Conservation (phyloP, 2,113 vertebrate genomes). For the Mixornis gularis region DNA sequence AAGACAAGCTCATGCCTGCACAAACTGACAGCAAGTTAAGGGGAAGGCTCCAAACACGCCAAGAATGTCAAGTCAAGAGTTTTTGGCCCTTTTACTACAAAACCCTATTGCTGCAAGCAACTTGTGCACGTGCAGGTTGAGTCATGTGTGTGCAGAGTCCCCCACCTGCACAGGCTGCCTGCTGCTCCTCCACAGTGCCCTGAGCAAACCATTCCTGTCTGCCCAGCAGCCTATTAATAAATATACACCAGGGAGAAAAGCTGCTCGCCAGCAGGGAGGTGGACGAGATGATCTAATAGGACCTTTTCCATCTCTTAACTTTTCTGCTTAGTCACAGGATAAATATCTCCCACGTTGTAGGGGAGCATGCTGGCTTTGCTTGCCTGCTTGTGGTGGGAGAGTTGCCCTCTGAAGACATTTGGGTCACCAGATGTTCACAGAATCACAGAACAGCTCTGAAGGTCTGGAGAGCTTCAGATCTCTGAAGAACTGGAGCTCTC, state of each 20-base stretch:
- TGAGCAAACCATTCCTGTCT: not conserved
- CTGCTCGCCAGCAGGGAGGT: not conserved
- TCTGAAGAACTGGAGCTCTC: not conserved
- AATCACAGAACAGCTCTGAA: not conserved
- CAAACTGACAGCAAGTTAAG: not conserved
- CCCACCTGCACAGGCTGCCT: not conserved
- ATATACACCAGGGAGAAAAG: not conserved
- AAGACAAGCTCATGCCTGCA: not conserved
- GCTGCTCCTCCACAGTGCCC: not conserved
- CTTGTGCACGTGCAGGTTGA: not conserved
- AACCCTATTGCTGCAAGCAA: not conserved
- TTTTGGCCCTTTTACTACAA: not conserved
- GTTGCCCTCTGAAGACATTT: not conserved
- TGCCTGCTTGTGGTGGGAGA: not conserved
- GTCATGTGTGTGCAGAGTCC: accelerated
- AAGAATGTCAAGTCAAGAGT: not conserved
- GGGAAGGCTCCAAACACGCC: not conserved
- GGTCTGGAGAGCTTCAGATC: not conserved
- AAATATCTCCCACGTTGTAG: not conserved
- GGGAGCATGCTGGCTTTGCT: not conserved
- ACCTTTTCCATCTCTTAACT: slow-evolving; percentile 47
- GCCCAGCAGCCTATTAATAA: not conserved
- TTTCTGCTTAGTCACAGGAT: slow-evolving; percentile 53
- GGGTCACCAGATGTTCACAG: not conserved
- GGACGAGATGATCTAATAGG: slow-evolving; percentile 28